Evolutionary conservation across 2,888 invertebrate genomes (phyloP), one percentile per base, ranked within the genome.

Genomic region (Ecdyonurus torrentis): DNA sequence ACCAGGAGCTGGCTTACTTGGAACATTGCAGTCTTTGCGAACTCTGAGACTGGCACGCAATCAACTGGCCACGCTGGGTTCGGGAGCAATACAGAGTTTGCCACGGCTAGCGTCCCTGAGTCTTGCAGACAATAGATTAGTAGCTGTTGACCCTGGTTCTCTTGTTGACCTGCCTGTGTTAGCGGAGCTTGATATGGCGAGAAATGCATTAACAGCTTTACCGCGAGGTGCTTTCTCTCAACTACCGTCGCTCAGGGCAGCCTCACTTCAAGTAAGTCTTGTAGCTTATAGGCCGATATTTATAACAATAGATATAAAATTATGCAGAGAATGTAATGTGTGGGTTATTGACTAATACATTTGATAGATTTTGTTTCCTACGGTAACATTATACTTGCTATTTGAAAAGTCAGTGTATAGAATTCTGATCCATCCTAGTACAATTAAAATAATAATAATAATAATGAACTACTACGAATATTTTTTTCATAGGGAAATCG

Each of bases 141-240:
- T 20, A 5, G 55, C n/a, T 10, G 22, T 55, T n/a, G 55, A 55
- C 22, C 55, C 19, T n/a, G 22, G 55, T 24, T 85, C 86, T 1
- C 89, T 92, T 74, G 82, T 83, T 63, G 86, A 90, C 70, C 74
- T 93, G 18, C 87, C 87, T 0, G 70, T 71, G 23, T 69, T 76
- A 2, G 70, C 71, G 55, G 69, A 70, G 52, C 67, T 75, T 3
- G 70, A 67, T 58, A 58, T 70, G 61, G 66, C 69, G 5, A 67
- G 69, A 63, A 75, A 75, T 65, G 70, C 70, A 67, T 67, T 75
- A n/a, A 64, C 70, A 69, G 70, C 70, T 2, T 77, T 92, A 61
- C 55, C 55, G 10, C n/a, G 55, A 7, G 55, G 55, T 24, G 85
- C 86, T 1, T 89, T 92, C 74, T 82, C 83, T 62, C 86, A 90